Evolutionary conservation across 2,888 invertebrate species (phyloP).

Genomic region (Ligdia adustata): DNA sequence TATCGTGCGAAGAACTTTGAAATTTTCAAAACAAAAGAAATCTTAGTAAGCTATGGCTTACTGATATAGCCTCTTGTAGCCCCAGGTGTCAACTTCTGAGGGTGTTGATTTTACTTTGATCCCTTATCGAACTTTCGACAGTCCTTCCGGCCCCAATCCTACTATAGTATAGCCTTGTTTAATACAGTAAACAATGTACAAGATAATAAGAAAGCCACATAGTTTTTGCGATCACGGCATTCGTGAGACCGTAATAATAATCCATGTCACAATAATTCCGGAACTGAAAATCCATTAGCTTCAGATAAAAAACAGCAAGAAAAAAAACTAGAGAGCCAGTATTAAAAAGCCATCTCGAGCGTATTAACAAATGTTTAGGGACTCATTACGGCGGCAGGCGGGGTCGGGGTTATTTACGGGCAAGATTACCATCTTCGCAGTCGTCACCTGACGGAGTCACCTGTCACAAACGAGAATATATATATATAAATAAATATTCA

Average conservation of each 20-base stretch:
- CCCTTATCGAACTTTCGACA: not conserved
- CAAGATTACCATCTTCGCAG: constrained; percentile 40
- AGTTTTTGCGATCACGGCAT: not conserved
- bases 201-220: too few relatives aligned
- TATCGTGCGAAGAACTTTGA: not conserved
- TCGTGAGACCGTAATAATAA: not conserved
- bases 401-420: constrained; percentile 35
- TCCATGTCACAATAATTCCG: constrained; percentile 19
- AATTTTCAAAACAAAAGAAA: not conserved
- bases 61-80: not conserved
- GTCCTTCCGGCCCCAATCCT: not conserved
- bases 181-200: too few relatives aligned
- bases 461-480: constrained; percentile 29
- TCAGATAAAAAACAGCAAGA: constrained; percentile 16
- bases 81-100: constrained; percentile 3
- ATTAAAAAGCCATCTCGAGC: constrained; percentile 71
- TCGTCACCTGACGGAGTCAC: constrained; percentile 32
- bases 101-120: constrained; percentile 11
- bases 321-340: constrained; percentile 48
- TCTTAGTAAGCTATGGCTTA: not conserved
- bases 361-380: constrained; percentile 71
- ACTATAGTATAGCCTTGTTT: too few relatives aligned
- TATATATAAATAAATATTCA: too few relatives aligned
- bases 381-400: constrained; percentile 56
- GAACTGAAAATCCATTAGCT: constrained; percentile 23